phyloP scores from a whole-genome alignment of 1,140 invertebrate genomes.

The Neodiprion pinetum region DNA sequence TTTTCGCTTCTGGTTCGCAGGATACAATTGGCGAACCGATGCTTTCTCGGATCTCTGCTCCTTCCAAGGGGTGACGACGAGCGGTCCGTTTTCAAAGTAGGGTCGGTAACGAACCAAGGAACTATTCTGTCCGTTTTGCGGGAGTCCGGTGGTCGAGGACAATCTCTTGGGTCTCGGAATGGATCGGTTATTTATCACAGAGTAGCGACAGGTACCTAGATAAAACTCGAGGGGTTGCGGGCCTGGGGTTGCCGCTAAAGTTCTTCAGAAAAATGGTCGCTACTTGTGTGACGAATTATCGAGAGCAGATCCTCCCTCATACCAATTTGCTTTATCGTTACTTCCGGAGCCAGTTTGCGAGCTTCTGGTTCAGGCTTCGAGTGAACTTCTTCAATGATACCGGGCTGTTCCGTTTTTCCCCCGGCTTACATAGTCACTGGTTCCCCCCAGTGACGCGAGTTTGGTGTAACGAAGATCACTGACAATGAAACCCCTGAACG shows the following conservation, averaged over 20 bases:
- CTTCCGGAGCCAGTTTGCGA: slow-evolving; percentile 62
- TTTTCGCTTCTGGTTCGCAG: background rate
- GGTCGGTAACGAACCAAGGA: background rate
- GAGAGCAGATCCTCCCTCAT: slow-evolving; percentile 62
- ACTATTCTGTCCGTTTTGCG: slow-evolving; percentile 14
- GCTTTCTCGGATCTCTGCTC: slow-evolving; percentile 11
- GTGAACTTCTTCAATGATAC: background rate
- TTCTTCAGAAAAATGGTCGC: slow-evolving; percentile 62
- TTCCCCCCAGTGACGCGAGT: background rate
- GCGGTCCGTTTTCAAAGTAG: background rate
- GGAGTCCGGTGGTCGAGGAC: slow-evolving; percentile 30
- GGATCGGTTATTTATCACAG: slow-evolving; percentile 9
- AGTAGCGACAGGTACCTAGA: background rate
- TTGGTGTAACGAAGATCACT: too few species aligned
- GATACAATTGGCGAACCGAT: background rate
- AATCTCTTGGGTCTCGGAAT: slow-evolving; percentile 31
- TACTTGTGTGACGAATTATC: slow-evolving; percentile 61
- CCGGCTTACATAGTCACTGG: slow-evolving; percentile 4
- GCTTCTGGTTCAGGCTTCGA: slow-evolving; percentile 29
- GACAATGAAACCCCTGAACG: too few species aligned
- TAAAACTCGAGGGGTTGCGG: slow-evolving; percentile 28
- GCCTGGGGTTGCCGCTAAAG: slow-evolving; percentile 46
- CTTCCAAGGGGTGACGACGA: background rate
- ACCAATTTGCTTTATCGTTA: slow-evolving; percentile 62
- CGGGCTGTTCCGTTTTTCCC: background rate